phyloP scores from a whole-genome alignment of 2,888 invertebrate species.

The Zygaena filipendulae region DNA sequence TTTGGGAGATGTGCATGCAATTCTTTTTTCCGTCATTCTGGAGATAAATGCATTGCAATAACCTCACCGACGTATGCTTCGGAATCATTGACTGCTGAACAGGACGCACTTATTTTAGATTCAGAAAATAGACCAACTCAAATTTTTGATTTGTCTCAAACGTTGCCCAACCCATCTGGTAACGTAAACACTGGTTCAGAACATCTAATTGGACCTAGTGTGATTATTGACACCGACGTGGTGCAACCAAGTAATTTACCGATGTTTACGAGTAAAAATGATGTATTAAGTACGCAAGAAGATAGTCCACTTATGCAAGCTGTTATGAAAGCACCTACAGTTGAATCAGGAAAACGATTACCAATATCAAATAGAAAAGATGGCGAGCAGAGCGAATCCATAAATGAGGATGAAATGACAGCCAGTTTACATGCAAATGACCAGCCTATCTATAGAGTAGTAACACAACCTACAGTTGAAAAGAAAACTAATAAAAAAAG shows the following conservation, averaged over 20 bases:
- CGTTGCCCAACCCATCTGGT: slow-evolving; percentile 24
- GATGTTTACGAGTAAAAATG: slow-evolving; percentile 41
- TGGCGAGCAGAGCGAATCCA: slow-evolving; percentile 46
- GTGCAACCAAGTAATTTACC: slow-evolving; percentile 44
- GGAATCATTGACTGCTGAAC: slow-evolving; percentile 50
- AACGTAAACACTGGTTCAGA: slow-evolving; percentile 22
- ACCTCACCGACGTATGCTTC: slow-evolving; percentile 37
- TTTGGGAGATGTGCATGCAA: slow-evolving; percentile 90
- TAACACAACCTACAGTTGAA: slow-evolving; percentile 52
- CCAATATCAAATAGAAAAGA: slow-evolving; percentile 48
- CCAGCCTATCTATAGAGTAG: slow-evolving; percentile 58
- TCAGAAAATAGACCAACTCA: slow-evolving; percentile 21
- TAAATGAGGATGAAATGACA: slow-evolving; percentile 51
- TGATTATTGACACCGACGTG: slow-evolving; percentile 29
- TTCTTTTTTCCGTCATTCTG: slow-evolving; percentile 71
- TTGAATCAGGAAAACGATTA: slow-evolving; percentile 38
- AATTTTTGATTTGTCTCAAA: slow-evolving; percentile 23
- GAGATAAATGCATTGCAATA: slow-evolving; percentile 70
- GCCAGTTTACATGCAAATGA: slow-evolving; percentile 57
- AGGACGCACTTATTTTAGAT: slow-evolving; percentile 31
- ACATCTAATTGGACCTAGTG: slow-evolving; percentile 26
- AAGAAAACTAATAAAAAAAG: slow-evolving; percentile 52
- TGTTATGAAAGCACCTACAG: slow-evolving; percentile 46
- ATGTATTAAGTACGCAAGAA: slow-evolving; percentile 47
- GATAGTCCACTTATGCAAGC: slow-evolving; percentile 54